Conservation (phyloP, 2,113 vertebrate species). For the Clarias batrachus region DNA sequence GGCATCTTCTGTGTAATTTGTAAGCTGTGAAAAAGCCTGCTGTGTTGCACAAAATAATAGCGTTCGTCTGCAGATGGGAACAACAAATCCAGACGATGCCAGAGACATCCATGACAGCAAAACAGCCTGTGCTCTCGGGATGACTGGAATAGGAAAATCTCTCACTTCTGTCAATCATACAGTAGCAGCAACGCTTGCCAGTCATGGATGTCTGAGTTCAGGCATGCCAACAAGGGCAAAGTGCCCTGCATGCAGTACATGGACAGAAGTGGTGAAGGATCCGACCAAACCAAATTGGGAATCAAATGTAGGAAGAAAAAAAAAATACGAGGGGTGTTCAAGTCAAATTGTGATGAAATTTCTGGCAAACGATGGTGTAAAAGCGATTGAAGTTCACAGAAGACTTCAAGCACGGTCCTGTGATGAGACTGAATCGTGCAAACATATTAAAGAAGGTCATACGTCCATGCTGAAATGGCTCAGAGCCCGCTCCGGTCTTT, state of each 20-base stretch:
- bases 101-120: neutral
- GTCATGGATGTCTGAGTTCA: neutral
- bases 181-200: neutral
- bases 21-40: neutral
- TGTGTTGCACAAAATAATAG: neutral
- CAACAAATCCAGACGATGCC: neutral
- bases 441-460: too few relatives aligned
- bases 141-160: neutral
- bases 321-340: neutral
- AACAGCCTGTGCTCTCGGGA: neutral
- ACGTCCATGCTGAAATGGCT: too few relatives aligned
- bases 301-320: neutral
- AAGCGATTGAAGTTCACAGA: too few relatives aligned
- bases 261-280: neutral
- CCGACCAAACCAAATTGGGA: neutral
- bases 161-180: neutral
- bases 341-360: too few relatives aligned
- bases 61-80: neutral
- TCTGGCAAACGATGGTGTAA: too few relatives aligned
- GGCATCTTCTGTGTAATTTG: neutral
- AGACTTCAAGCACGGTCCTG: too few relatives aligned
- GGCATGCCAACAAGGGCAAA: neutral
- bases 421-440: too few relatives aligned
- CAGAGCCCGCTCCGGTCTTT: too few relatives aligned
- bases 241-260: neutral